A percentile compares a stretch with the other conserved stretches of the same genome.
These are phyloP conservation scores for Fregetta grallaria DNA, from an alignment of 2,113 vertebrate species.

Conservation along the genomic window DNA sequence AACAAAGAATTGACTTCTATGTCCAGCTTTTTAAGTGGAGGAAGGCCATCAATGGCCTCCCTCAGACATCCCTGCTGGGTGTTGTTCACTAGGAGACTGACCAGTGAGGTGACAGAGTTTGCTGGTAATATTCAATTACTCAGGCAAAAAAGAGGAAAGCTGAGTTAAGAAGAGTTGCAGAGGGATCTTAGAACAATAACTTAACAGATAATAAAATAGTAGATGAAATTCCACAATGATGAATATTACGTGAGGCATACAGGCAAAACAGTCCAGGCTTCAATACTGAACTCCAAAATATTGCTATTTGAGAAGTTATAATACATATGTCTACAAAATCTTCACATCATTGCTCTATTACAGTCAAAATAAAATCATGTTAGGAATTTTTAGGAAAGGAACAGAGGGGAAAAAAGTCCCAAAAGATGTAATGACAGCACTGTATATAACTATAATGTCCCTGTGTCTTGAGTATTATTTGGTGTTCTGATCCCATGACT, in stretches of 20 bases:
- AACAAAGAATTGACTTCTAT: not conserved
- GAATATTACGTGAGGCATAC: not conserved
- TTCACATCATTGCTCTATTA: not conserved
- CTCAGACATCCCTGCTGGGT: accelerated
- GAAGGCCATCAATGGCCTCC: not conserved
- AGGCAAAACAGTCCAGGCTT: not conserved
- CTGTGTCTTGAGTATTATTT: not conserved
- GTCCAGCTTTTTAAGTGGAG: not conserved
- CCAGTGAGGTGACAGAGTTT: not conserved
- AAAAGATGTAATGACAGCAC: not conserved
- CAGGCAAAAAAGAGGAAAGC: not conserved
- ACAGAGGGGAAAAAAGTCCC: not conserved
- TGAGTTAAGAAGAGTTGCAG: not conserved
- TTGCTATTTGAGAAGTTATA: not conserved
- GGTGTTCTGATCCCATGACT: not conserved
- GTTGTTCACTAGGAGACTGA: not conserved
- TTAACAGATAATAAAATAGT: not conserved
- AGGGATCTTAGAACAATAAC: not conserved
- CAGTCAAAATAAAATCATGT: not conserved
- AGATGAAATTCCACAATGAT: not conserved
- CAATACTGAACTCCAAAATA: not conserved
- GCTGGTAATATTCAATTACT: not conserved
- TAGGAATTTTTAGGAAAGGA: not conserved
- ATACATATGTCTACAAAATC: not conserved
- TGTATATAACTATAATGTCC: too few relatives aligned